phyloP scores from a whole-genome alignment of 2,113 vertebrate species.

The Podarcis muralis region DNA sequence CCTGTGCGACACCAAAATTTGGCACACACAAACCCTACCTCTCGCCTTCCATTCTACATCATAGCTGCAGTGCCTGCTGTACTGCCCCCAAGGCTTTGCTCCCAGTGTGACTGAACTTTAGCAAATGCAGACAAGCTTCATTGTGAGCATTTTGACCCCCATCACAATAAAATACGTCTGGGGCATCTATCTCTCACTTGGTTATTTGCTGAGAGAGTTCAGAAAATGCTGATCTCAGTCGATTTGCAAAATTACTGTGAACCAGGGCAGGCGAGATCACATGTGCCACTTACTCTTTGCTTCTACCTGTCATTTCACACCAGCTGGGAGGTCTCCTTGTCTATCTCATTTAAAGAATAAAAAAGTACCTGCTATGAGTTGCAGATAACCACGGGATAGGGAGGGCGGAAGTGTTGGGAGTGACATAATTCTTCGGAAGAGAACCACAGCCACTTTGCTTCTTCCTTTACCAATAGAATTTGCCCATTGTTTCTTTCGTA shows the following conservation, averaged over 20 bases:
- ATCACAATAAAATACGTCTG: neutral
- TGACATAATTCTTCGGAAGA: neutral
- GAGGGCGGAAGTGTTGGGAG: neutral
- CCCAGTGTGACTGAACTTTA: neutral
- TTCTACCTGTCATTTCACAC: neutral
- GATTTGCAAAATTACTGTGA: neutral
- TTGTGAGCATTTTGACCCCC: neutral
- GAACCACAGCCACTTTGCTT: neutral
- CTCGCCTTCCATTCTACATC: no score
- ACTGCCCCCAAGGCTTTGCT: no score
- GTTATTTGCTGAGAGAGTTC: neutral
- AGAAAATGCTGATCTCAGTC: neutral
- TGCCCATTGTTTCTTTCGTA: neutral
- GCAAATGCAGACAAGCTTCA: neutral
- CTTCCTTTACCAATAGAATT: neutral
- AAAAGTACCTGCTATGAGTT: neutral
- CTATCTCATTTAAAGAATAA: neutral
- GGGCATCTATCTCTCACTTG: neutral
- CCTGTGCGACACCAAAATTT: no score
- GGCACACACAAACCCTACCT: no score
- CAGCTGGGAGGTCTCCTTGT: neutral
- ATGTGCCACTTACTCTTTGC: neutral
- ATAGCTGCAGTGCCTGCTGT: no score
- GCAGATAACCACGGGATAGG: neutral
- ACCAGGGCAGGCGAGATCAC: neutral